phyloP scores from a whole-genome alignment of 1,140 invertebrate species.

The Drosophila pseudoobscura region DNA sequence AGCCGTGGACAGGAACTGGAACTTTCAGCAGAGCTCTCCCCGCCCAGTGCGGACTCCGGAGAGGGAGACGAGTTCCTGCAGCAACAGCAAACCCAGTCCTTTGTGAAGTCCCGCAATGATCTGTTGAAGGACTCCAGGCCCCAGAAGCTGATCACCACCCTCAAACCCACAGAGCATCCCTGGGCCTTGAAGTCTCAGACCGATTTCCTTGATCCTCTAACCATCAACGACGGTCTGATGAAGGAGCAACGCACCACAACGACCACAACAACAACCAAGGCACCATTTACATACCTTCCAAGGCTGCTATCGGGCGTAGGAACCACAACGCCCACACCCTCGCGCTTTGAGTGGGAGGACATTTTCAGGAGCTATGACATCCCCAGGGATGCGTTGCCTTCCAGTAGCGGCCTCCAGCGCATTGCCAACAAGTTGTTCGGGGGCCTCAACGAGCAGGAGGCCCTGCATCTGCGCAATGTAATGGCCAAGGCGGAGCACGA shows the following conservation, averaged over 20 bases:
- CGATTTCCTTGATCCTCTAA: constrained; percentile 86
- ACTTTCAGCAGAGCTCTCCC: constrained; percentile 64
- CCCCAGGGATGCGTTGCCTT: constrained; percentile 69
- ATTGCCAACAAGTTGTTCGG: constrained; percentile 90
- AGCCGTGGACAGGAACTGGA: constrained; percentile 59
- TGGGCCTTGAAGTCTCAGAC: constrained; percentile 75
- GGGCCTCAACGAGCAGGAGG: constrained; percentile 89
- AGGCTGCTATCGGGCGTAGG: constrained; percentile 24
- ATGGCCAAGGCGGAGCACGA: constrained; percentile 92
- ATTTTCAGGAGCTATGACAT: constrained; percentile 77
- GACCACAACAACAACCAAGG: constrained; percentile 44
- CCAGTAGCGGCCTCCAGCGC: constrained; percentile 85
- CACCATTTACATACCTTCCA: constrained; percentile 58
- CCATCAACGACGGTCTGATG: constrained; percentile 88
- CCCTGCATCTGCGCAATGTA: constrained; percentile 89
- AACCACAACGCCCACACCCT: constrained; percentile 24
- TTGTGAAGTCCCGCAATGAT: constrained; percentile 76
- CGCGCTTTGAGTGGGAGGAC: constrained; percentile 69
- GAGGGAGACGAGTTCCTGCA: constrained; percentile 73
- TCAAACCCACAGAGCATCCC: constrained; percentile 83
- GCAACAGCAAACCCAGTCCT: constrained; percentile 79
- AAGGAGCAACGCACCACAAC: constrained; percentile 66
- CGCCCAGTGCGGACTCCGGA: constrained; percentile 65
- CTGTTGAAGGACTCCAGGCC: constrained; percentile 54
- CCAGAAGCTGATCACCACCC: constrained; percentile 65